Percentiles rank a stretch among this genome's conserved stretches.
Conservation (phyloP, 2,113 vertebrate genomes). For the Protobothrops mucrosquamatus region DNA sequence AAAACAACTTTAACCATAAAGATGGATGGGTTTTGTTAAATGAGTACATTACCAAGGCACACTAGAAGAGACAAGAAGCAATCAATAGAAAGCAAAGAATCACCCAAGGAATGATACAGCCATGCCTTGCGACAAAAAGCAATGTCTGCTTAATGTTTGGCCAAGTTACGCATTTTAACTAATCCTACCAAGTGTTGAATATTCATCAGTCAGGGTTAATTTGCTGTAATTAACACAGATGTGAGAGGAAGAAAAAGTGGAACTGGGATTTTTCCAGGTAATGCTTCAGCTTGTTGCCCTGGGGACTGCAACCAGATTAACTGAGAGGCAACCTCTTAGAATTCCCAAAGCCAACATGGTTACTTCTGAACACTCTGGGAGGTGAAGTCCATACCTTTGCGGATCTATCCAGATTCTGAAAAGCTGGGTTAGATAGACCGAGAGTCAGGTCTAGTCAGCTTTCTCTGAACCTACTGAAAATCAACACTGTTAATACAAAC, state of each 20-base stretch:
- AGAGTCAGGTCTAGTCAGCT: not conserved
- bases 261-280: not conserved
- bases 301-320: not conserved
- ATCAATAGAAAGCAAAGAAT: not conserved
- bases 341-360: not conserved
- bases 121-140: not conserved
- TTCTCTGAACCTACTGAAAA: not conserved
- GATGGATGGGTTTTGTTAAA: not conserved
- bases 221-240: not conserved
- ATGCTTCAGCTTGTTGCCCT: not conserved
- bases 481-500: not conserved
- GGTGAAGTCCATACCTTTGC: not conserved
- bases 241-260: not conserved
- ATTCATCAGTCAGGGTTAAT: not conserved
- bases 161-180: not conserved
- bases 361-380: not conserved
- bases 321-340: not conserved
- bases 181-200: not conserved
- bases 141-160: not conserved
- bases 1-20: not conserved
- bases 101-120: not conserved
- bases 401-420: not conserved
- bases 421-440: not conserved
- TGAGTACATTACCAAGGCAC: not conserved
- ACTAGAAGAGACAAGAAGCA: constrained; percentile 6